These are phyloP conservation scores for Eudasyphora cyanicolor DNA, from an alignment of 2,888 invertebrate genomes.

Conservation along the genomic window DNA sequence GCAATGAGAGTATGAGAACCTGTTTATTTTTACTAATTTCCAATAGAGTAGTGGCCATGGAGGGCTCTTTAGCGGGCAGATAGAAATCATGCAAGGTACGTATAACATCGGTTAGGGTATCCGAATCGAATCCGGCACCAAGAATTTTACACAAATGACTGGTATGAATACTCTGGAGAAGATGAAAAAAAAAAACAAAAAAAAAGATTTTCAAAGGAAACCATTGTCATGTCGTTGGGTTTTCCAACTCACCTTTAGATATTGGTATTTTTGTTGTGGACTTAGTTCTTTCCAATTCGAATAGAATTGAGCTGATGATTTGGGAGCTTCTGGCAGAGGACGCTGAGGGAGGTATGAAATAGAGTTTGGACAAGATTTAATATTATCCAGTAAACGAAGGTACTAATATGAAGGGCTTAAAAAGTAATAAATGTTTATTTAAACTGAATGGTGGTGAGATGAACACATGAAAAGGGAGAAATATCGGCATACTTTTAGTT, in stretches of 20 bases:
- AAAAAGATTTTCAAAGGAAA: not conserved
- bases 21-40: slow-evolving; percentile 77
- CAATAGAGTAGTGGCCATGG: slow-evolving; percentile 70
- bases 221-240: not conserved
- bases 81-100: slow-evolving; percentile 74
- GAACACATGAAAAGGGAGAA: too few relatives aligned
- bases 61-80: slow-evolving; percentile 72
- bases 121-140: slow-evolving; percentile 78
- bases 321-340: slow-evolving; percentile 73
- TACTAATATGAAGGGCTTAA: too few relatives aligned
- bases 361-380: too few relatives aligned
- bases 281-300: slow-evolving; percentile 77
- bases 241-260: slow-evolving; percentile 72
- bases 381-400: too few relatives aligned
- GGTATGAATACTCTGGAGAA: slow-evolving; percentile 72
- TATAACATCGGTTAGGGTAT: slow-evolving; percentile 75
- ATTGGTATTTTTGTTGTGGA: slow-evolving; percentile 74
- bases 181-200: slow-evolving; percentile 23
- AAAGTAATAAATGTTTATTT: too few relatives aligned
- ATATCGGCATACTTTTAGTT: too few relatives aligned
- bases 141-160: slow-evolving; percentile 75
- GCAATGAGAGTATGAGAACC: slow-evolving; percentile 74
- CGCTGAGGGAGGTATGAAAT: too few relatives aligned
- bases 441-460: too few relatives aligned
- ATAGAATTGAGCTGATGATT: slow-evolving; percentile 77